phyloP scores from a whole-genome alignment of 92 coral and sea anemone species.

The Parazoanthus atlanticus region DNA sequence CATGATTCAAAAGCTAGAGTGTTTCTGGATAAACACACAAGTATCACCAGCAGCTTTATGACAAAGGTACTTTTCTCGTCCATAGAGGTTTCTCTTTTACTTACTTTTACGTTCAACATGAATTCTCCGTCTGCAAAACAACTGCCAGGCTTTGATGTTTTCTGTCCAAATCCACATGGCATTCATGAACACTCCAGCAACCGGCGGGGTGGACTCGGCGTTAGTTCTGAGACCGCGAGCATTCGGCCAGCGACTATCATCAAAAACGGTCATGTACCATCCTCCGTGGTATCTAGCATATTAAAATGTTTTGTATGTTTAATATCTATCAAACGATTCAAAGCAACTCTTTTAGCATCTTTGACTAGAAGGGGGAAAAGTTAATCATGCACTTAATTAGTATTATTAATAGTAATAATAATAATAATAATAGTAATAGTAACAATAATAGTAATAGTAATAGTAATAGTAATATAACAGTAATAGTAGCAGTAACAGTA shows the following conservation, averaged over 20 bases:
- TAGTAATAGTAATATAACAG: too few species aligned
- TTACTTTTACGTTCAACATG: conserved; percentile 18
- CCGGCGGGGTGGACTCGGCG: conserved; percentile 30
- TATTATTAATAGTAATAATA: not conserved
- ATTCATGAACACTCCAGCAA: conserved; percentile 30
- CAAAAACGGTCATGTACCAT: conserved; percentile 43
- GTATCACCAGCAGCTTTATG: too few species aligned
- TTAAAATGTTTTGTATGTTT: too few species aligned
- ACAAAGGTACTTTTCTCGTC: not conserved
- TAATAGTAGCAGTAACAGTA: too few species aligned
- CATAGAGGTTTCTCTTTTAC: not conserved
- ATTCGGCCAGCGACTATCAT: conserved; percentile 35
- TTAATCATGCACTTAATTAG: not conserved
- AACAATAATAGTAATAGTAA: too few species aligned
- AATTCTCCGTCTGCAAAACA: conserved; percentile 28
- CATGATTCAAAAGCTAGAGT: too few species aligned
- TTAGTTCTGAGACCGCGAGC: conserved; percentile 30
- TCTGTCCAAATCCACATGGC: conserved; percentile 46
- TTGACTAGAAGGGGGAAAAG: too few species aligned
- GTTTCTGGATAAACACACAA: too few species aligned
- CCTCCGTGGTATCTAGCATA: conserved; percentile 33
- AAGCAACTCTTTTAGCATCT: too few species aligned
- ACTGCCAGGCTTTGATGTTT: conserved; percentile 27
- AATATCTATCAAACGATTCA: not conserved
- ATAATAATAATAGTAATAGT: not conserved